Percentiles rank a stretch among this genome's conserved stretches.
Evolutionary conservation across 1,140 invertebrate genomes (phyloP).

Genomic region (Drosophila sp.): DNA sequence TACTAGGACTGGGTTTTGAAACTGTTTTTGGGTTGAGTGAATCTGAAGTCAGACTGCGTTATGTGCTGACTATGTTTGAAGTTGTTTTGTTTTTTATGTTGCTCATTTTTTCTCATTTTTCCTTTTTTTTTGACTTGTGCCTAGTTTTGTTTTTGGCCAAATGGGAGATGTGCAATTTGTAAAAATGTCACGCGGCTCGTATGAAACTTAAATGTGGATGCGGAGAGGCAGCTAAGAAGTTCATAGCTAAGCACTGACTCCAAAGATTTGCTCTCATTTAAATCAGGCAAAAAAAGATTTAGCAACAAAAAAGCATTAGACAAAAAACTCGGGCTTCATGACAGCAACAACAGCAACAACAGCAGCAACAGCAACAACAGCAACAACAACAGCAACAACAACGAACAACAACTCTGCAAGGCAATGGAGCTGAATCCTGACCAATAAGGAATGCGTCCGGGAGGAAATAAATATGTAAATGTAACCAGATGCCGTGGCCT

Average conservation of each 20-base stretch:
- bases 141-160: slow-evolving; percentile 18
- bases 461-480: slow-evolving; percentile 81
- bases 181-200: slow-evolving; percentile 58
- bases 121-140: slow-evolving; percentile 7
- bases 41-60: slow-evolving; percentile 22
- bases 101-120: no score
- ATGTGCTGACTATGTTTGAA: slow-evolving; percentile 48
- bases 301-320: slow-evolving; percentile 51
- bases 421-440: slow-evolving; percentile 4
- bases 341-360: slow-evolving; percentile 40
- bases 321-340: slow-evolving; percentile 59
- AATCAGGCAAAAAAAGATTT: slow-evolving; percentile 43
- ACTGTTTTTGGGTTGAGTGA: slow-evolving; percentile 7
- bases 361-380: slow-evolving; percentile 27
- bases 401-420: slow-evolving; percentile 16
- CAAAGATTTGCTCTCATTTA: slow-evolving; percentile 34
- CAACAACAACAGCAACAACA: slow-evolving; percentile 34
- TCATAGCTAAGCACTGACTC: slow-evolving; percentile 19
- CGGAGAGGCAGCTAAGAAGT: slow-evolving; percentile 4
- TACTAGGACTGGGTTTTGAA: background rate
- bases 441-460: slow-evolving; percentile 54
- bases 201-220: slow-evolving; percentile 40
- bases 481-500: slow-evolving; percentile 56
- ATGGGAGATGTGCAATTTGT: slow-evolving; percentile 65
- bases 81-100: slow-evolving; percentile 23